Base-by-base conservation (phyloP, 2,113 vertebrate species). In the Pao palembangensis region DNA sequence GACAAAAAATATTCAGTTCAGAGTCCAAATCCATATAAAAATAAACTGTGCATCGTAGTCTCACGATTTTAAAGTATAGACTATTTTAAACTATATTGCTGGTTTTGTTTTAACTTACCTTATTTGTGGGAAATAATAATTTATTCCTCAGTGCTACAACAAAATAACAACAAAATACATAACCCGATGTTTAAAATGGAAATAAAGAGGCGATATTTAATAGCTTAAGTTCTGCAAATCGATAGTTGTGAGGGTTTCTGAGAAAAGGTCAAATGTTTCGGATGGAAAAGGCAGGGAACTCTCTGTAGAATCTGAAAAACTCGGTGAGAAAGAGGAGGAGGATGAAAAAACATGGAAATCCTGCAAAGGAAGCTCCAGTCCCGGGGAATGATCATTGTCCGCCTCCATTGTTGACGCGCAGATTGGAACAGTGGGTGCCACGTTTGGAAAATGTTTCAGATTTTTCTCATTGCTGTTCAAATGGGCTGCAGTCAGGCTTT, bases 401-500 rank as follows among this genome's bases (percentile, higher is more conserved):
- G 91, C 93, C 85, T 91, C 94, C 91, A 94, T 96, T 96, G 94
- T 96, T 87, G 93, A 88, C 84, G 89, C 89, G 88, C 92, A 93
- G 88, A 94, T 90, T 44, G 93, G 93, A 84, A 89, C 94, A 92
- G 94, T 94, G 92, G 94, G 93, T 87, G 95, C 93, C 88, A 92
- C 88, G 79, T 92, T 91, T 73, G 92, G 90, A 90, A 96, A 93
- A 96, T 95, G 94, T 96, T 96, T 98, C 85, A 92, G 87, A 95
- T 97, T 94, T 96, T 96, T 98, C 91, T 97, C 95, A 95, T 93
- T 93, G 91, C 92, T 94, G 84, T 89, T 92, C 91, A 94, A 88
- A 91, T 89, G 91, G 64, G 92, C 88, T 80, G 91, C 92, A 67
- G 93, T 82, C 66, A 92, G 90, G 90, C 86, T 93, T 82, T 91